These are phyloP conservation scores for Hassar affinis DNA, from an alignment of 2,113 vertebrate genomes.

Conservation along the genomic window DNA sequence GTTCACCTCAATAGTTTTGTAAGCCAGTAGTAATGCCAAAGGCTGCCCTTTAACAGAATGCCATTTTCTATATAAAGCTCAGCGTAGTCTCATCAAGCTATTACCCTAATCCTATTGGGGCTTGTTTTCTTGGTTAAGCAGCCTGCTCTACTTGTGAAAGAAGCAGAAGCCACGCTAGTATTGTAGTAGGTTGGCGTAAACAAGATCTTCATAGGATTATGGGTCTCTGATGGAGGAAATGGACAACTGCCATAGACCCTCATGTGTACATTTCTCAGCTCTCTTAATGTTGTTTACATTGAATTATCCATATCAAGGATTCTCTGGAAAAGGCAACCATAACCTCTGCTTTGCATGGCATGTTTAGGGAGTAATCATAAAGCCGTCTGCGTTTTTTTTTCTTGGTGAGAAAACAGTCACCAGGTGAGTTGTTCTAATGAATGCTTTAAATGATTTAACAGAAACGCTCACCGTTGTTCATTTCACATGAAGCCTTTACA, in stretches of 20 bases:
- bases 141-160: slow-evolving; percentile 50
- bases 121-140: slow-evolving; percentile 60
- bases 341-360: slow-evolving; percentile 21
- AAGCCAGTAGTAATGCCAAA: slow-evolving; percentile 14
- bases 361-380: not conserved
- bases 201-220: not conserved
- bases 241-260: not conserved
- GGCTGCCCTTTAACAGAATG: slow-evolving; percentile 35
- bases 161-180: slow-evolving; percentile 43
- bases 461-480: not conserved
- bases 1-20: not conserved
- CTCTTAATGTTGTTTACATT: not conserved
- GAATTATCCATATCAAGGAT: not conserved
- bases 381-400: not conserved
- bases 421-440: slow-evolving; percentile 13
- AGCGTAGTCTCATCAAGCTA: slow-evolving; percentile 66
- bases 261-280: not conserved
- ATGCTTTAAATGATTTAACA: not conserved
- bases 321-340: not conserved
- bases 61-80: slow-evolving; percentile 53
- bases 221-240: not conserved
- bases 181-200: not conserved
- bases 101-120: slow-evolving; percentile 74
- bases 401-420: slow-evolving; percentile 12
- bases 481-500: not conserved